Conservation (phyloP, 2,888 invertebrate genomes). For the Ashinkailepas kermadecensis region DNA sequence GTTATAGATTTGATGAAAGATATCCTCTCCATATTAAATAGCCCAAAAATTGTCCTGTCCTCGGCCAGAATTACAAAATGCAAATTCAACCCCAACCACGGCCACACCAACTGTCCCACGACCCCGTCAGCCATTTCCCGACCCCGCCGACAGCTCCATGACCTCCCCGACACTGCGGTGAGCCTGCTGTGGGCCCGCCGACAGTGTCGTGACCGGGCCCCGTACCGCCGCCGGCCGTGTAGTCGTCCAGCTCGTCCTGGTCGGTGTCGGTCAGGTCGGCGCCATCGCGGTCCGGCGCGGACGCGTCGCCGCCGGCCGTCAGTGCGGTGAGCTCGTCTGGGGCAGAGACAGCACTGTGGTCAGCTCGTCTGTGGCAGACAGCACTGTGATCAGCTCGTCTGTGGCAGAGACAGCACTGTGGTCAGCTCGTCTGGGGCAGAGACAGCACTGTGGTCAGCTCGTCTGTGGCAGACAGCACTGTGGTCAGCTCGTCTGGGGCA, state of each 20-base stretch:
- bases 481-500: too few species aligned
- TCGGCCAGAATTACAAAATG: background rate
- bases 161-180: background rate
- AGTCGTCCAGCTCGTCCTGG: conserved; percentile 8
- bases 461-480: background rate
- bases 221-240: conserved; percentile 9
- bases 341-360: too few species aligned
- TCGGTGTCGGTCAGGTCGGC: conserved; percentile 8
- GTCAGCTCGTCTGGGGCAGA: background rate
- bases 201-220: background rate
- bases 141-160: too few species aligned
- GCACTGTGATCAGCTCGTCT: too few species aligned
- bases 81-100: background rate
- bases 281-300: background rate
- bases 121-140: too few species aligned
- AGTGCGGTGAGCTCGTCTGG: background rate
- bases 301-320: background rate
- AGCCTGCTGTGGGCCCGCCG: background rate
- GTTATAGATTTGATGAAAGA: too few species aligned
- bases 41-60: background rate
- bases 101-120: too few species aligned
- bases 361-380: background rate
- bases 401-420: background rate
- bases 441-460: background rate
- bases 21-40: too few species aligned